phyloP scores from a whole-genome alignment of 2,797 vertebrate species.

The Fringilla coelebs region DNA sequence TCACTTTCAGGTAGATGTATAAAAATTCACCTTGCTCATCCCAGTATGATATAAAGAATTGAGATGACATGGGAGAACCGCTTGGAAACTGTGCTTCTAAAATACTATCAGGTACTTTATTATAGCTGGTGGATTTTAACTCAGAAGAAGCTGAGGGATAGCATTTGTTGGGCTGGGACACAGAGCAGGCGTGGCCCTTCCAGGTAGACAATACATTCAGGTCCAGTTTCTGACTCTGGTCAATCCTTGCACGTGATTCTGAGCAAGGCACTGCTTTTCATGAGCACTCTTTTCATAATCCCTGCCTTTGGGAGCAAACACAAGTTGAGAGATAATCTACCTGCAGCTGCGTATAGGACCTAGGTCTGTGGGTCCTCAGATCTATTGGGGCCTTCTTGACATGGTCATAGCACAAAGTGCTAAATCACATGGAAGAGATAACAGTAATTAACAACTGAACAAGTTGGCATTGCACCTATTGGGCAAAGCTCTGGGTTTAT shows the following conservation, averaged over 20 bases:
- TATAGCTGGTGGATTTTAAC: neutral
- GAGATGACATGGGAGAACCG: neutral
- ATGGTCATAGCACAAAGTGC: neutral
- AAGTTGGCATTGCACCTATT: neutral
- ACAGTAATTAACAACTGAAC: neutral
- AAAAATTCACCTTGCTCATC: neutral
- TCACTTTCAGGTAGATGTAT: neutral
- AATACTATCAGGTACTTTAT: neutral
- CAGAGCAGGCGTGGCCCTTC: neutral
- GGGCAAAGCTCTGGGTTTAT: neutral
- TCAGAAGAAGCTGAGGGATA: neutral
- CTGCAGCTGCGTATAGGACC: fast-evolving
- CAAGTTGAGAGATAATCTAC: neutral
- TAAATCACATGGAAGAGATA: neutral
- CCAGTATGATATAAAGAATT: neutral
- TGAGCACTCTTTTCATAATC: neutral
- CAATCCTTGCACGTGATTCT: too few relatives aligned
- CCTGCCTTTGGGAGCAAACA: neutral
- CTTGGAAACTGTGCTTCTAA: neutral
- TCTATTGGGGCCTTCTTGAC: neutral
- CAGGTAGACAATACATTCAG: neutral
- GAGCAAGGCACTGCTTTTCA: neutral
- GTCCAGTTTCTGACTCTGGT: neutral
- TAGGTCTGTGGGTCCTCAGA: neutral
- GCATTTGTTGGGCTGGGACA: neutral